Evolutionary conservation across 1,140 invertebrate genomes (phyloP), one percentile per base, ranked within the genome.

Genomic region (Trichogramma pretiosum): DNA sequence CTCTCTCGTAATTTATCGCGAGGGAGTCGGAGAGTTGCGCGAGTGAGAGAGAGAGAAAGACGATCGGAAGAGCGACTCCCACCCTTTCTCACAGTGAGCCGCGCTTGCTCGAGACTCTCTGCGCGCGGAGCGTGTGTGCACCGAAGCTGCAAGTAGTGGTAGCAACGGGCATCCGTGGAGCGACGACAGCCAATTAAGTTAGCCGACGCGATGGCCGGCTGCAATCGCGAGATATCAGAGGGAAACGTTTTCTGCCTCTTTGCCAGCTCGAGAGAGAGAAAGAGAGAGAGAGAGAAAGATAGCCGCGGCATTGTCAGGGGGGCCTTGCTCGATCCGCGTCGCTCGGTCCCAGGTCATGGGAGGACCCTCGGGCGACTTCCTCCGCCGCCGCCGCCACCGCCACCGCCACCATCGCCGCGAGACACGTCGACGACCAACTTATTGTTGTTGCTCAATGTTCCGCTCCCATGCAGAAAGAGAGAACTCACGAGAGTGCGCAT

Each of bases 341-440:
- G n/a, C n/a, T n/a, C n/a, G n/a, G n/a, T n/a, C 58, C 58, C 62
- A 65, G 69, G 69, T 72, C 68, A 67, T 71, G 70, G 67, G 68
- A 71, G 68, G 67, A 61, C 68, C 70, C 68, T 62, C 60, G 52
- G 68, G 70, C 68, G 63, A 64, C 63, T 58, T 61, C 64, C 59
- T 62, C 57, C 58, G 60, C 59, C 60, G 53, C 53, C 53, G 50
- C 41, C 14, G 18, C 38, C 14, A 39, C 21, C 28, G 19, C 26
- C 22, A 17, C 10, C 39, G 39, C 5, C 24, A 5, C 24, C 5
- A 28, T 28, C 24, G 28, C 24, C 47, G 49, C 45, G 40, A 28
- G 5, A 11, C 24, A 11, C 24, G 24, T 11, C 24, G 11, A 5
- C 24, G 24, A 28, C 24, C 24, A 28, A 28, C 24, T 28, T 28